Base-by-base conservation (phyloP, 2,797 vertebrate species). In the Gymnopithys bicolor region DNA sequence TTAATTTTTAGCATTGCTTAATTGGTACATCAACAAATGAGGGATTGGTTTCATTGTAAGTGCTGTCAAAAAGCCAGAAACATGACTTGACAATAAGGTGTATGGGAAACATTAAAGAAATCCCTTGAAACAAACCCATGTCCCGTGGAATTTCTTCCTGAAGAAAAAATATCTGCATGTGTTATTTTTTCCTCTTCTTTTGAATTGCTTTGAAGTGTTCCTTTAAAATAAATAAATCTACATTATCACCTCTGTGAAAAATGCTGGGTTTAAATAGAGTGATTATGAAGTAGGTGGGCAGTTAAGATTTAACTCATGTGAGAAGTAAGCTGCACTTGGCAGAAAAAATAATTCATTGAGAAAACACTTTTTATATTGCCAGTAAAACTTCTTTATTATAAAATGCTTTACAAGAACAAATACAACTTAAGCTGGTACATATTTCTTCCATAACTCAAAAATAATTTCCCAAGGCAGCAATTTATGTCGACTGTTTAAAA, bases 401-500 rank as follows among this genome's bases (percentile, higher is more conserved):
- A 89, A 89, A 92, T 84, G 59, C 75, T 95, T 93, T 93, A 75
- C 59, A 82, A 73, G 73, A 95, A 76, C 28, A 76, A 82, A 79
- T 89, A 27, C 62, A 80, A 78, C 81, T 96, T 96, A 87, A 87
- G 69, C 64, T 94, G 68, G 62, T 55, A 74, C 35, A 39, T 85
- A 93, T 87, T 94, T 95, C 46, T 95, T 91, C 78, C 8, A 6
- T 88, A 97, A 94, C 46, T 95, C 89, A 68, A 59, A 96, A 95
- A 96, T 80, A 91, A 96, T 97, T 96, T 96, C 94, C 84, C 95
- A 86, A 91, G 92, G 89, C 89, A 95, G 88, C 81, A 96, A 95
- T 96, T 96, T 96, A 80, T 92, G 90, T 94, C 93, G 60, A 68
- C 93, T 96, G 84, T 76, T 97, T 95, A 95, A 97, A 96, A 97